Evolutionary conservation across 2,888 invertebrate species (phyloP).

Genomic region (Macropis europaea): DNA sequence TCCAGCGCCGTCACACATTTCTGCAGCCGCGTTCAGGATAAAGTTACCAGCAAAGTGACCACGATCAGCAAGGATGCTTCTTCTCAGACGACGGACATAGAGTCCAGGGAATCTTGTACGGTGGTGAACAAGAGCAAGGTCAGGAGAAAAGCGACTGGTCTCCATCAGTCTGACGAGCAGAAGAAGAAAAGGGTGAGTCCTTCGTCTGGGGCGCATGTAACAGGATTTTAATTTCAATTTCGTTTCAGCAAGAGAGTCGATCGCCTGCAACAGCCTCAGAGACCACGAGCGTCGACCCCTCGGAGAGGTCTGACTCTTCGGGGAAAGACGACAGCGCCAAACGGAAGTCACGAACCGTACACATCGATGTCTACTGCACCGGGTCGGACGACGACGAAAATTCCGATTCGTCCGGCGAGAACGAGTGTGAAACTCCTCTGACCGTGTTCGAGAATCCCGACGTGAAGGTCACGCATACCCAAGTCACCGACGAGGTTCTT

Average conservation of each 20-base stretch:
- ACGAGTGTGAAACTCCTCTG: slow-evolving; percentile 81
- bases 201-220: not conserved
- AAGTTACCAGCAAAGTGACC: slow-evolving; percentile 61
- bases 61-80: slow-evolving; percentile 80
- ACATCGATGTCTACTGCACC: slow-evolving; percentile 89
- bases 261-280: slow-evolving; percentile 52
- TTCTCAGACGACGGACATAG: slow-evolving; percentile 80
- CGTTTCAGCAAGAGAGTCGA: slow-evolving; percentile 51
- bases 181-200: slow-evolving; percentile 61
- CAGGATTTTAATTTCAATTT: not conserved
- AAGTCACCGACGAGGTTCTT: slow-evolving; percentile 78
- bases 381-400: slow-evolving; percentile 82
- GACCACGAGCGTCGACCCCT: slow-evolving; percentile 48
- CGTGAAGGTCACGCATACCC: slow-evolving; percentile 83
- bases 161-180: slow-evolving; percentile 57
- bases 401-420: slow-evolving; percentile 72
- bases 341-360: slow-evolving; percentile 84
- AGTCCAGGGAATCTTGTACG: slow-evolving; percentile 61
- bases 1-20: slow-evolving; percentile 74
- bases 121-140: slow-evolving; percentile 47
- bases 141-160: slow-evolving; percentile 57
- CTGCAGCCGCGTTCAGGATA: slow-evolving; percentile 74
- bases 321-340: slow-evolving; percentile 66
- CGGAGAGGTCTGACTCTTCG: slow-evolving; percentile 60
- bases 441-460: slow-evolving; percentile 85